Evolutionary conservation across 2,888 invertebrate species (phyloP), one percentile per base, ranked within the genome.

Genomic region (Noctua comes): DNA sequence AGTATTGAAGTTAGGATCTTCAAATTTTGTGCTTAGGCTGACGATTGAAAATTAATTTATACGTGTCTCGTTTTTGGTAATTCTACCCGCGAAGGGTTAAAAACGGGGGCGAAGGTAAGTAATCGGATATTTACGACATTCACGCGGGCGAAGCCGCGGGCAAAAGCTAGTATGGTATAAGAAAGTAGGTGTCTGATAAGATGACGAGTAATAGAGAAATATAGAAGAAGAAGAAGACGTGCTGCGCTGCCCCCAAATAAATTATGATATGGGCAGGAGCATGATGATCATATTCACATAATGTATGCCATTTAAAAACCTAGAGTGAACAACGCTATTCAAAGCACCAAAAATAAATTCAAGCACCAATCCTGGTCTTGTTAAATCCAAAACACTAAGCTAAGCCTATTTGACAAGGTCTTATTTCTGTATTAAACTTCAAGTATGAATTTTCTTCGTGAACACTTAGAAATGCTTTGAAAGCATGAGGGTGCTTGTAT

Each of bases 391-490:
- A 57, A 68, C 59, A 54, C 48, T 76, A 75, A 84, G 57, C 57
- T 57, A 18, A 62, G 71, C 68, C 73, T 75, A 80, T 85, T 80
- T 75, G 46, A 78, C 68, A 64, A 77, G 77, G 68, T 68, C 71
- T 74, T 82, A 80, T 77, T 74, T 75, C 43, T 74, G 76, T 62
- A 82, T 79, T 81, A 75, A 80, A 84, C 77, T 80, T 77, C 68
- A 73, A 76, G 79, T 68, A 68, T 68, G 78, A 71, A 73, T 83
- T 81, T 85, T 77, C 68, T 76, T 80, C 54, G 66, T 76, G 80
- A 76, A 70, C 80, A 80, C 86, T 86, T 73, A 73, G 27, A 76
- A 81, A 77, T 88, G 65, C 88, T 86, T 86, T 77, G 75, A 86
- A 72, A 80, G 54, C 71, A 77, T 82, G 68, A 88, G 86, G 59